Conservation (phyloP, 2,888 invertebrate species). For the Malthinus flaveolus region DNA sequence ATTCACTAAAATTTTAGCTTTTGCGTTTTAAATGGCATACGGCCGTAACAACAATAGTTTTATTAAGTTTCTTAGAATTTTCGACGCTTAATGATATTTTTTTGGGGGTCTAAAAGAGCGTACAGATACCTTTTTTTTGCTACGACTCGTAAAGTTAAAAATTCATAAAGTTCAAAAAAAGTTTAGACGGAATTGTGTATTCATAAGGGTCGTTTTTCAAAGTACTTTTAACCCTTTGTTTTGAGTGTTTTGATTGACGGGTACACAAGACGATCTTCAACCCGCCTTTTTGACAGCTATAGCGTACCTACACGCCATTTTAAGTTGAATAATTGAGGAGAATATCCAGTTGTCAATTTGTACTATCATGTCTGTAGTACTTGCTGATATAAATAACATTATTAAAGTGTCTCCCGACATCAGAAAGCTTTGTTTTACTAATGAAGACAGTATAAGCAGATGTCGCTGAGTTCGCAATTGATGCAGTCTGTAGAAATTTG, state of each 20-base stretch:
- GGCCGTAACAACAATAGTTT: neutral
- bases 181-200: slow-evolving; percentile 18
- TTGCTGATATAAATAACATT: slow-evolving; percentile 48
- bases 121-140: neutral
- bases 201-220: slow-evolving; percentile 26
- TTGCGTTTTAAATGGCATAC: slow-evolving; percentile 23
- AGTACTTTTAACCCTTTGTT: slow-evolving; percentile 31
- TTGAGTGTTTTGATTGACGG: slow-evolving; percentile 33
- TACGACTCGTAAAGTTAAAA: neutral
- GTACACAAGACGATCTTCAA: slow-evolving; percentile 28
- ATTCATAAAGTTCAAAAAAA: neutral
- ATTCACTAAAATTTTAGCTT: slow-evolving; percentile 31
- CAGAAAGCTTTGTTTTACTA: slow-evolving; percentile 44
- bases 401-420: slow-evolving; percentile 45
- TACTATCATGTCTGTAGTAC: slow-evolving; percentile 42
- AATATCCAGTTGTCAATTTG: slow-evolving; percentile 48
- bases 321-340: slow-evolving; percentile 45
- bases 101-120: neutral
- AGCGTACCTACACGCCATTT: slow-evolving; percentile 28
- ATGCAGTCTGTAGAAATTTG: slow-evolving; percentile 28
- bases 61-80: slow-evolving; percentile 11
- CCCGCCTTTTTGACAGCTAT: slow-evolving; percentile 31
- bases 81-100: slow-evolving; percentile 10
- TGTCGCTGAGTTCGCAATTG: slow-evolving; percentile 33
- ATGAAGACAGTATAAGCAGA: slow-evolving; percentile 45